Evolutionary conservation across 2,113 vertebrate species (phyloP).

Genomic region (Seriola dumerili): DNA sequence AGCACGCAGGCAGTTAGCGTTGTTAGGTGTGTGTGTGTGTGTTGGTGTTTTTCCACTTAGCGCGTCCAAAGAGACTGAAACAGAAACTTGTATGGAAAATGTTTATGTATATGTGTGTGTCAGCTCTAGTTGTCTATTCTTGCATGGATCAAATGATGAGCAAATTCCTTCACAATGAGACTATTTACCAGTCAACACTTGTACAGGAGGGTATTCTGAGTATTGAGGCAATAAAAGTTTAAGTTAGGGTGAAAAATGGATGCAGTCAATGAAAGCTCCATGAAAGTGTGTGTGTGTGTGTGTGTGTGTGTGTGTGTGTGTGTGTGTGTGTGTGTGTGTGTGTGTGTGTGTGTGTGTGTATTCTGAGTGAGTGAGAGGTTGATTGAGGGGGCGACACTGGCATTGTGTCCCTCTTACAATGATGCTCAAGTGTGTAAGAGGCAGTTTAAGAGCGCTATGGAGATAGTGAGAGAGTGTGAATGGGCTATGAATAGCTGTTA

Average conservation of each 20-base stretch:
- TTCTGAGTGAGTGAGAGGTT: conserved; percentile 65
- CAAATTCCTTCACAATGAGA: neutral
- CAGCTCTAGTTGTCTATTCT: neutral
- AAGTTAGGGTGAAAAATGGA: conserved; percentile 5
- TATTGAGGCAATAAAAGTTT: neutral
- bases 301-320: neutral
- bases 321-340: conserved; percentile 13
- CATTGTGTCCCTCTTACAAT: conserved; percentile 64
- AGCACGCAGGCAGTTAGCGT: conserved; percentile 55
- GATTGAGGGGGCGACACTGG: conserved; percentile 67
- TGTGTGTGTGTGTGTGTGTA: conserved; percentile 18
- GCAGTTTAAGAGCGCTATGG: conserved; percentile 63
- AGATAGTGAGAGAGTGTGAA: conserved; percentile 74
- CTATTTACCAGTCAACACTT: conserved; percentile 7
- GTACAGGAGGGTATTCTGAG: neutral
- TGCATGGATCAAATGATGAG: conserved; percentile 7
- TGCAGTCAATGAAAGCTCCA: conserved; percentile 16
- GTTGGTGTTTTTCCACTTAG: neutral
- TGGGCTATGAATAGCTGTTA: conserved; percentile 75
- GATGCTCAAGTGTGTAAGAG: conserved; percentile 72
- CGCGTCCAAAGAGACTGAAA: neutral
- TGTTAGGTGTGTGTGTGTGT: conserved; percentile 35
- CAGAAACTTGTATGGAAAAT: conserved; percentile 1
- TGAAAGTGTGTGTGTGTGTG: neutral
- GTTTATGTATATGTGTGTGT: neutral